These are phyloP conservation scores for Ectropis grisescens DNA, from an alignment of 1,140 invertebrate genomes.

Conservation along the genomic window DNA sequence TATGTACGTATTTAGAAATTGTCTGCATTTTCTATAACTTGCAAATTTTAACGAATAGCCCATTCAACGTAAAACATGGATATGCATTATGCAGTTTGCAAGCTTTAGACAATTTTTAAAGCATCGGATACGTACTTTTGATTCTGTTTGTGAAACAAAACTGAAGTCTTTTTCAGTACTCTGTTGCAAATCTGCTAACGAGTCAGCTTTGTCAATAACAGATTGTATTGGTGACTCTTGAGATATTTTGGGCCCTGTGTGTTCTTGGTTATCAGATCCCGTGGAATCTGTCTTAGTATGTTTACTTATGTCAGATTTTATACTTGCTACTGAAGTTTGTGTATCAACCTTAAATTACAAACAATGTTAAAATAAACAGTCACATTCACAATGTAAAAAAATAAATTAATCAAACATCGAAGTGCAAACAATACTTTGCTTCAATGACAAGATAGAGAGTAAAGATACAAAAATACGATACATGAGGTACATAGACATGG, in stretches of 20 bases:
- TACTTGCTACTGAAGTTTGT: slow-evolving; percentile 42
- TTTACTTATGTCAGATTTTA: slow-evolving; percentile 51
- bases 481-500: no score
- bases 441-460: no score
- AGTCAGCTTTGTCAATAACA: slow-evolving; percentile 54
- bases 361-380: slow-evolving; percentile 4
- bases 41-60: no score
- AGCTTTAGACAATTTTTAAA: no score
- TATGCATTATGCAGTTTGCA: no score
- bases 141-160: slow-evolving; percentile 66
- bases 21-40: no score
- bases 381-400: neutral
- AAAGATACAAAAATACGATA: no score
- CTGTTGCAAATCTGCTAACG: slow-evolving; percentile 57
- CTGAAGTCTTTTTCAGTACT: slow-evolving; percentile 65
- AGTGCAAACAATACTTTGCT: no score
- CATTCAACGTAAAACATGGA: no score
- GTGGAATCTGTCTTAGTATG: slow-evolving; percentile 60
- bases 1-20: no score
- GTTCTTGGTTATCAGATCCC: slow-evolving; percentile 52
- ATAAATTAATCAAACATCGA: neutral
- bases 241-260: slow-evolving; percentile 34
- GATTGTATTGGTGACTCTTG: slow-evolving; percentile 54
- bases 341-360: slow-evolving; percentile 38
- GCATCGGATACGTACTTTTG: slow-evolving; percentile 27